phyloP scores from a whole-genome alignment of 2,888 invertebrate genomes.

The Cryptocephalus primarius region DNA sequence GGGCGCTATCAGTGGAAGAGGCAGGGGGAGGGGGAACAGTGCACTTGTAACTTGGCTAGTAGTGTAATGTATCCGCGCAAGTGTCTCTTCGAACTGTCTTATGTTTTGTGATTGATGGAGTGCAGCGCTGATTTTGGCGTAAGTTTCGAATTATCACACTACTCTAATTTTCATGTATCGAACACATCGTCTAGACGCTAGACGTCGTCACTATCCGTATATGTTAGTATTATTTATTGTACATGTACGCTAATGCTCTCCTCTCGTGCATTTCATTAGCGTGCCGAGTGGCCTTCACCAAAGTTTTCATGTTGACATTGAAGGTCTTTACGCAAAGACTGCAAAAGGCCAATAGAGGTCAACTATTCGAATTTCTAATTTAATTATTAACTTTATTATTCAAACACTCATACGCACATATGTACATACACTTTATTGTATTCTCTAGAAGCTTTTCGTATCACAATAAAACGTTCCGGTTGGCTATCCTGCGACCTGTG shows the following conservation, averaged over 20 bases:
- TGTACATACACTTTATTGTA: background rate
- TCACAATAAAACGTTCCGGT: constrained; percentile 5
- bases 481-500: constrained; percentile 28
- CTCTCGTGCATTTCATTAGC: constrained; percentile 24
- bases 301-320: constrained; percentile 39
- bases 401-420: constrained; percentile 6
- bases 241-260: background rate
- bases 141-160: constrained; percentile 23
- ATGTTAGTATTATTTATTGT: constrained; percentile 8
- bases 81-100: constrained; percentile 34
- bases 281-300: constrained; percentile 38
- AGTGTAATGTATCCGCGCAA: constrained; percentile 40
- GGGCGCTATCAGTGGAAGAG: constrained; percentile 35
- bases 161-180: constrained; percentile 4
- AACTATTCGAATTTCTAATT: constrained; percentile 29
- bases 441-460: background rate
- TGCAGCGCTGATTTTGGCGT: constrained; percentile 32
- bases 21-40: constrained; percentile 34
- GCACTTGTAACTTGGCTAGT: constrained; percentile 41
- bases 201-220: constrained; percentile 8
- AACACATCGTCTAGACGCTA: constrained; percentile 3
- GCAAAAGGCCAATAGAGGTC: constrained; percentile 40
- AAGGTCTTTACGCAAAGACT: constrained; percentile 38
- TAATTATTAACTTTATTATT: constrained; percentile 11
- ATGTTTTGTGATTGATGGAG: constrained; percentile 35